phyloP scores from a whole-genome alignment of 2,888 invertebrate species.

The Lomographa bimaculata region DNA sequence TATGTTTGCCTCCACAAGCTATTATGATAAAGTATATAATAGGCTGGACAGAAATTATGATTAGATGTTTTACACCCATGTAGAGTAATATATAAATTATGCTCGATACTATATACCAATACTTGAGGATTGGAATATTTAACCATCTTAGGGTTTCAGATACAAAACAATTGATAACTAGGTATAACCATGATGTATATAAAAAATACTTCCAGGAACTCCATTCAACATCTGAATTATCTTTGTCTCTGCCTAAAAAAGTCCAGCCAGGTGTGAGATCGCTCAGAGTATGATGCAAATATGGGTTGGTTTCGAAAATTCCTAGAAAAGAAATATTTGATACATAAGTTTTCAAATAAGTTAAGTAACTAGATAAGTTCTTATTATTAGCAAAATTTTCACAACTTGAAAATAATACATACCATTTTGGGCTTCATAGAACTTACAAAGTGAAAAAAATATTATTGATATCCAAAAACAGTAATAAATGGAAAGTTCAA shows the following conservation, averaged over 20 bases:
- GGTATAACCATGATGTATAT: conserved; percentile 77
- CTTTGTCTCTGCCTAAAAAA: conserved; percentile 81
- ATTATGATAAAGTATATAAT: conserved; percentile 72
- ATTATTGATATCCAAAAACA: conserved; percentile 80
- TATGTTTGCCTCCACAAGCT: conserved; percentile 70
- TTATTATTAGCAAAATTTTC: no score
- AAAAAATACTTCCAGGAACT: conserved; percentile 84
- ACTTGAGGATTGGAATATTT: conserved; percentile 57
- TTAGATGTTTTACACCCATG: conserved; percentile 75
- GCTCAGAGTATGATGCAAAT: conserved; percentile 42
- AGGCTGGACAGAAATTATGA: conserved; percentile 82
- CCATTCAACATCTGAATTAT: conserved; percentile 90
- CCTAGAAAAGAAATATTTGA: conserved; percentile 55
- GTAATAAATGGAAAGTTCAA: conserved; percentile 76
- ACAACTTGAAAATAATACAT: no score
- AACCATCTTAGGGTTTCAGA: conserved; percentile 74
- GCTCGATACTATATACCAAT: conserved; percentile 82
- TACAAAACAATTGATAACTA: conserved; percentile 78
- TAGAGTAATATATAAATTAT: conserved; percentile 67
- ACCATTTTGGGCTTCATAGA: conserved; percentile 81
- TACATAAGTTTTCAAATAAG: no score
- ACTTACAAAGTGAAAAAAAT: conserved; percentile 80
- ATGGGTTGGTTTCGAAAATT: conserved; percentile 49
- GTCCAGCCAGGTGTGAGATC: conserved; percentile 85
- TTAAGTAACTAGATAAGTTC: no score